These are phyloP conservation scores for Falcaria lacertinaria DNA, from an alignment of 2,888 invertebrate genomes.

Conservation along the genomic window DNA sequence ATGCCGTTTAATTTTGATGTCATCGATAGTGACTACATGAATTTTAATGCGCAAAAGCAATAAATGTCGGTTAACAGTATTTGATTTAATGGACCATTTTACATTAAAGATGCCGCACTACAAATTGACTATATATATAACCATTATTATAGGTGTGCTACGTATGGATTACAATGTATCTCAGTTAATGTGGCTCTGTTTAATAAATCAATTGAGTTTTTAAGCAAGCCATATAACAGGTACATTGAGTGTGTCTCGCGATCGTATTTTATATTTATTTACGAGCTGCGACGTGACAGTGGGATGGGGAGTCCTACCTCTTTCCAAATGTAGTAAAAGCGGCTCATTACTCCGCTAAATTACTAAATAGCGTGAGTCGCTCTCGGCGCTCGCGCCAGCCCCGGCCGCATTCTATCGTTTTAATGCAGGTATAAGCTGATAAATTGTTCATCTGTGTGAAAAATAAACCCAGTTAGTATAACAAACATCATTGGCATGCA, in stretches of 20 bases:
- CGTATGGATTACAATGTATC: constrained; percentile 37
- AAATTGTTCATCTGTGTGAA: constrained; percentile 56
- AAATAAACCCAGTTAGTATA: constrained; percentile 54
- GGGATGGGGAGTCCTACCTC: constrained; percentile 18
- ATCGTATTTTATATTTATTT: background rate
- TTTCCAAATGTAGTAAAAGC: constrained; percentile 29
- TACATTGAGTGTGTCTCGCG: background rate
- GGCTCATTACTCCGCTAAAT: constrained; percentile 54
- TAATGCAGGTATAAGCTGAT: constrained; percentile 52
- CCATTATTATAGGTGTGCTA: constrained; percentile 38
- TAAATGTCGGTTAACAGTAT: constrained; percentile 54
- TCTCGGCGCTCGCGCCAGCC: constrained; percentile 25
- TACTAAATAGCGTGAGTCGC: constrained; percentile 55
- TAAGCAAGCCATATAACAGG: constrained; percentile 7
- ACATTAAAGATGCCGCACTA: constrained; percentile 50
- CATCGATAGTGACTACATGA: constrained; percentile 56
- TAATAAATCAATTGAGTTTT: constrained; percentile 35
- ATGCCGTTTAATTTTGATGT: constrained; percentile 60
- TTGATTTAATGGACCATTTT: constrained; percentile 50
- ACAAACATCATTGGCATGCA: constrained; percentile 44
- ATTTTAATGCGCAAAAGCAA: constrained; percentile 67
- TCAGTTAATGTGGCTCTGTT: constrained; percentile 37
- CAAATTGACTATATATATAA: constrained; percentile 44
- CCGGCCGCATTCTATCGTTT: constrained; percentile 45
- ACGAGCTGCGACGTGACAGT: constrained; percentile 3